Percentiles rank a stretch among this genome's conserved stretches.
These are phyloP conservation scores for Heliconius nattereri DNA, from an alignment of 1,140 invertebrate species.

Conservation along the genomic window DNA sequence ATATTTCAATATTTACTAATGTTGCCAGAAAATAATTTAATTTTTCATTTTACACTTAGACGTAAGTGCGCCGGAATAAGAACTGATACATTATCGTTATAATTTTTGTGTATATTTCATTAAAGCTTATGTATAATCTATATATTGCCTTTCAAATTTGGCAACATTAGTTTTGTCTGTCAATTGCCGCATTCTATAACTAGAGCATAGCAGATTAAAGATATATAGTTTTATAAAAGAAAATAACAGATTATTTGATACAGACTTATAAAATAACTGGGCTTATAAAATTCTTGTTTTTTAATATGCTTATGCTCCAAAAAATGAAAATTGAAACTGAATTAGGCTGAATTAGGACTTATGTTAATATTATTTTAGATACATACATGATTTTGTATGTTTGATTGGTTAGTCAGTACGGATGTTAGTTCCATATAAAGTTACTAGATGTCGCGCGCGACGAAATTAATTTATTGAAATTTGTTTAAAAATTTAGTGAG, in stretches of 20 bases:
- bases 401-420: conserved; percentile 25
- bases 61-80: background rate
- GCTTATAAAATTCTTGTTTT: background rate
- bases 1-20: background rate
- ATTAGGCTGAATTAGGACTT: background rate
- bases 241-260: background rate
- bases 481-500: conserved; percentile 64
- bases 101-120: background rate
- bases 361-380: background rate
- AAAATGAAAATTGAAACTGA: background rate
- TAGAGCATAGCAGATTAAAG: conserved; percentile 9
- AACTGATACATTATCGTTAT: background rate
- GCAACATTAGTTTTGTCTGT: conserved; percentile 5
- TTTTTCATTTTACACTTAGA: background rate
- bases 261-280: background rate
- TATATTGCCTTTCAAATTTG: background rate
- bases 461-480: conserved; percentile 57
- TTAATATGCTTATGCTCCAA: background rate
- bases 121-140: background rate
- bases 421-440: conserved; percentile 45
- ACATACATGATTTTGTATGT: conserved; percentile 10
- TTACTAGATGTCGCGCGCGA: conserved; percentile 48
- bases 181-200: background rate
- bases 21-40: background rate
- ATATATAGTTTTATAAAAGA: conserved; percentile 5